Evolutionary conservation across 1,140 invertebrate species (phyloP).

Genomic region (Bombus pascuorum): DNA sequence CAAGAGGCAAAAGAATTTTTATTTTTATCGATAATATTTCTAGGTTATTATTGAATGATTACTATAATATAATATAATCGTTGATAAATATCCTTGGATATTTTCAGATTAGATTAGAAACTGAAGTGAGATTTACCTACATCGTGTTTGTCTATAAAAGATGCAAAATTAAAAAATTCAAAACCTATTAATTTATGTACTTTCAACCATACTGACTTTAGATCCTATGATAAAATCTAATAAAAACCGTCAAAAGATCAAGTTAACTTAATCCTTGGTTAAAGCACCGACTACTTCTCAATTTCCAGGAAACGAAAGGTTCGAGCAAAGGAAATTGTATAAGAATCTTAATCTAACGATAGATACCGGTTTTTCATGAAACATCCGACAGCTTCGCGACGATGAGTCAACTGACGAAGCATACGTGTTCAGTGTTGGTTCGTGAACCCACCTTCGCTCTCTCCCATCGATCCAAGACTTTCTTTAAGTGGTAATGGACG

Average conservation of each 20-base stretch:
- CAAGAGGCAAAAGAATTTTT: too few relatives aligned
- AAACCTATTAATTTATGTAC: too few relatives aligned
- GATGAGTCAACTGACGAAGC: slow-evolving; percentile 57
- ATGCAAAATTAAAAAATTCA: too few relatives aligned
- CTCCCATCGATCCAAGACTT: slow-evolving; percentile 51
- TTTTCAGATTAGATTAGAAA: too few relatives aligned
- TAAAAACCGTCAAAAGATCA: neutral
- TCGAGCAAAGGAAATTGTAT: neutral
- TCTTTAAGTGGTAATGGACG: slow-evolving; percentile 68
- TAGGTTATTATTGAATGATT: too few relatives aligned
- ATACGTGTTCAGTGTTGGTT: slow-evolving; percentile 55
- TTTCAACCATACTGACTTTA: neutral
- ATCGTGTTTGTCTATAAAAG: too few relatives aligned
- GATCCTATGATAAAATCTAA: neutral
- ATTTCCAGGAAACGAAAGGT: slow-evolving; percentile 6
- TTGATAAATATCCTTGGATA: too few relatives aligned
- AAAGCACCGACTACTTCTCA: neutral
- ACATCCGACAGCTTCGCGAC: slow-evolving; percentile 58
- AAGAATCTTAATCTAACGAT: neutral
- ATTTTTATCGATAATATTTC: too few relatives aligned
- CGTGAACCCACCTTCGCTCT: slow-evolving; percentile 58
- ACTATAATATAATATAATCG: too few relatives aligned
- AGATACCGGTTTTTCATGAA: slow-evolving; percentile 39
- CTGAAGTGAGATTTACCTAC: too few relatives aligned
- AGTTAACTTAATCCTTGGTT: neutral